Evolutionary conservation across 1,140 invertebrate genomes (phyloP).

Genomic region (Aleiodes sp.): DNA sequence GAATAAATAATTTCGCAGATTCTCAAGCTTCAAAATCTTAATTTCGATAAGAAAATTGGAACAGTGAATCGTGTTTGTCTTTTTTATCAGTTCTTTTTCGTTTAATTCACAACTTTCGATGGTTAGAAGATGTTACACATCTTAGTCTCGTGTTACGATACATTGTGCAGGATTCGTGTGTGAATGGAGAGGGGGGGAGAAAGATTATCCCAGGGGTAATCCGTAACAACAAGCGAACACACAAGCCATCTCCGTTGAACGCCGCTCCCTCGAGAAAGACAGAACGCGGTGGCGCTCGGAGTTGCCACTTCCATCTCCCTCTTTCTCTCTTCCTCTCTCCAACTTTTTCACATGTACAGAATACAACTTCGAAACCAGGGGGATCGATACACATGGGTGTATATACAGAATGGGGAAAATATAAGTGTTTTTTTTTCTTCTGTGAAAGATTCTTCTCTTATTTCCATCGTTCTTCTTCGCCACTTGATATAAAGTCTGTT

Average conservation of each 20-base stretch:
- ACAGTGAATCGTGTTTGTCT: background rate
- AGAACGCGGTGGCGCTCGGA: constrained; percentile 51
- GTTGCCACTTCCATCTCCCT: constrained; percentile 27
- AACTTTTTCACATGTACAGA: background rate
- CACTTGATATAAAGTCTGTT: background rate
- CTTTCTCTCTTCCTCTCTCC: constrained; percentile 21
- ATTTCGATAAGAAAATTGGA: too few species aligned
- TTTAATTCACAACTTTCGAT: too few species aligned
- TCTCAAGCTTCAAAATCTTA: too few species aligned
- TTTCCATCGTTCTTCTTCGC: background rate
- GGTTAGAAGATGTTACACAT: too few species aligned
- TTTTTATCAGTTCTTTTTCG: background rate
- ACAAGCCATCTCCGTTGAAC: constrained; percentile 2
- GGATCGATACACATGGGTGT: constrained; percentile 40
- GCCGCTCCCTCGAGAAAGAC: constrained; percentile 43
- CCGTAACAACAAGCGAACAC: constrained; percentile 31
- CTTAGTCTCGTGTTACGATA: too few species aligned
- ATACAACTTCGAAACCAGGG: background rate
- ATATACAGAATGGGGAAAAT: constrained; percentile 11
- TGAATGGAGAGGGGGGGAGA: background rate
- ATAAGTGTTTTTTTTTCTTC: background rate
- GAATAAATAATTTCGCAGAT: too few species aligned
- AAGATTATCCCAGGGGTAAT: constrained; percentile 25
- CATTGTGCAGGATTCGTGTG: too few species aligned
- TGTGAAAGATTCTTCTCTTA: background rate